Percentiles rank a stretch among this genome's conserved stretches.
Conservation (phyloP, 2,888 invertebrate species). For the Labia minor region DNA sequence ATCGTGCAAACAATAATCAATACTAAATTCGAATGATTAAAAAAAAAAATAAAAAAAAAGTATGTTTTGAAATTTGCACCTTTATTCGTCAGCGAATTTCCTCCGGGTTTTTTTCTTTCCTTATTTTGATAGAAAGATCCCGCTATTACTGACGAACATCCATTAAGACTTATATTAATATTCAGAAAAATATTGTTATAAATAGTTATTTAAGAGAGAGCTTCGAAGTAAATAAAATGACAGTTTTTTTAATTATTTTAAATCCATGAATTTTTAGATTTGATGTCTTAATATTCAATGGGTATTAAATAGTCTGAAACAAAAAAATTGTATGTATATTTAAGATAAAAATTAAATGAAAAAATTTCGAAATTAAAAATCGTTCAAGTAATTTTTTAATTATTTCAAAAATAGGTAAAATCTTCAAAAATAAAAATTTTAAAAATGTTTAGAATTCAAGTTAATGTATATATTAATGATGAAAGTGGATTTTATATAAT, state of each 20-base stretch:
- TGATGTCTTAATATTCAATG: background rate
- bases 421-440: background rate
- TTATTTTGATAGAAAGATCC: background rate
- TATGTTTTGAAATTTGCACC: background rate
- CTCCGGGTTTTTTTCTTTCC: background rate
- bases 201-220: background rate
- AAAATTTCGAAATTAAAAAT: background rate
- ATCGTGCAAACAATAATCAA: background rate
- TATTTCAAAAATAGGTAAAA: background rate
- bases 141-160: background rate
- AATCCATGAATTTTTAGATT: background rate
- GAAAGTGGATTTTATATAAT: no score
- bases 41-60: background rate
- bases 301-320: slow-evolving; percentile 7
- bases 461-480: no score
- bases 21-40: background rate
- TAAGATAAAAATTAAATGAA: background rate
- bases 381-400: background rate
- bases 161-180: background rate
- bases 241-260: background rate
- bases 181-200: background rate
- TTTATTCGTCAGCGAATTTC: slow-evolving; percentile 5
- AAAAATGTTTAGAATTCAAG: background rate
- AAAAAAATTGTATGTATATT: slow-evolving; percentile 4
- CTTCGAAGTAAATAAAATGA: background rate